Evolutionary conservation across 2,888 invertebrate species (phyloP), one percentile per base, ranked within the genome.

Genomic region (Leptothorax acervorum): DNA sequence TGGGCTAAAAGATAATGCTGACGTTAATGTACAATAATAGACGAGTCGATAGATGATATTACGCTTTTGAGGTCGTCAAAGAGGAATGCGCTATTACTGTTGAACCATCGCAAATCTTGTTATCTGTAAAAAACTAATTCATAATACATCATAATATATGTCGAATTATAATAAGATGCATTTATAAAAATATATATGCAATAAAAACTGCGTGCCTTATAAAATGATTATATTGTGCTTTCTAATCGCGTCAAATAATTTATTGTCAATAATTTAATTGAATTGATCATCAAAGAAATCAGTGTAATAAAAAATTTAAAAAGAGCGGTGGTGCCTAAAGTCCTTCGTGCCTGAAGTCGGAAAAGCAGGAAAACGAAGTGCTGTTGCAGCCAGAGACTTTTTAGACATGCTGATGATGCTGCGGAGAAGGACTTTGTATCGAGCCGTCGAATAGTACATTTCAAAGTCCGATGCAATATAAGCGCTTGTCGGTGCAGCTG

Each of bases 401-500:
- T 90, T 82, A 83, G 83, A 65, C 78, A 89, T 89, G 90, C 87
- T 89, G 81, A 90, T 90, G 85, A 88, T 81, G 79, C 60, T 76
- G 83, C 51, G 53, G 60, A 60, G 75, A 55, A 82, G 28, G 84
- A 87, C 90, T 90, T 90, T 86, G 86, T 83, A 84, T 82, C 83
- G 76, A 45, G 71, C 82, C 55, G 82, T 89, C 83, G 83, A 87
- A 88, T 78, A 70, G 83, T 85, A 82, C 60, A 90, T 90, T 90
- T 90, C 84, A 90, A 90, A 90, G 87, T 90, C 88, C 89, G 78
- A 90, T 90, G 90, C 89, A 90, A 90, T 90, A 90, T 90, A 87
- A 81, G 82, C 83, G 88, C 82, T 86, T 86, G 89, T 87, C 85
- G 84, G 71, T 57, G 74, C 60, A 23, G 84, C 79, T 51, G 78